Conservation (phyloP, 2,113 vertebrate species). For the Nyctereutes procyonoides region DNA sequence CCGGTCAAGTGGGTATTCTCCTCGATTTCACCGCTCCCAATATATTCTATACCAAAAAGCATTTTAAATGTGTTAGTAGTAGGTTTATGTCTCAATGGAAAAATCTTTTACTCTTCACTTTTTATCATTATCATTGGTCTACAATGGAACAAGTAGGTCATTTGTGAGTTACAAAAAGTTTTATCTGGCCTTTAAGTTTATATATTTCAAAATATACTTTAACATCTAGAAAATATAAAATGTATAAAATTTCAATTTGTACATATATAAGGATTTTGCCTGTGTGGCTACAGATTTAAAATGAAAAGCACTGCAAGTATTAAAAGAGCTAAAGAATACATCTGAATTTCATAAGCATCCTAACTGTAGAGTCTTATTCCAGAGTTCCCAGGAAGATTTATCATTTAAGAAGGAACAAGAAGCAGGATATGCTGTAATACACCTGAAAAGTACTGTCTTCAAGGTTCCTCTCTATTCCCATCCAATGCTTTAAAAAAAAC, state of each 20-base stretch:
- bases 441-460: background rate
- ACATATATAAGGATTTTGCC: background rate
- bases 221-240: conserved; percentile 5
- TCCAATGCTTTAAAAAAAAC: background rate
- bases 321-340: background rate
- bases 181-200: background rate
- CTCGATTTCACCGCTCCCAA: background rate
- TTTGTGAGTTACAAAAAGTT: background rate
- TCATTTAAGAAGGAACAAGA: background rate
- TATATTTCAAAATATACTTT: background rate
- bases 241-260: background rate
- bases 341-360: background rate
- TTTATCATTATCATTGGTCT: background rate
- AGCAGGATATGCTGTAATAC: background rate
- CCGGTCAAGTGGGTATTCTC: background rate
- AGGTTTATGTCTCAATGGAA: background rate
- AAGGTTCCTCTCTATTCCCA: background rate
- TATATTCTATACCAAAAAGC: background rate
- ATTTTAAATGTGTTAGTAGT: background rate
- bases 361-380: background rate
- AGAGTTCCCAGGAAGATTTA: background rate
- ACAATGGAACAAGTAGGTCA: background rate
- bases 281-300: background rate
- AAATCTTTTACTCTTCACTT: background rate
- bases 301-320: background rate